phyloP scores from a whole-genome alignment of 2,113 vertebrate genomes.

The Eulacestoma nigropectus region DNA sequence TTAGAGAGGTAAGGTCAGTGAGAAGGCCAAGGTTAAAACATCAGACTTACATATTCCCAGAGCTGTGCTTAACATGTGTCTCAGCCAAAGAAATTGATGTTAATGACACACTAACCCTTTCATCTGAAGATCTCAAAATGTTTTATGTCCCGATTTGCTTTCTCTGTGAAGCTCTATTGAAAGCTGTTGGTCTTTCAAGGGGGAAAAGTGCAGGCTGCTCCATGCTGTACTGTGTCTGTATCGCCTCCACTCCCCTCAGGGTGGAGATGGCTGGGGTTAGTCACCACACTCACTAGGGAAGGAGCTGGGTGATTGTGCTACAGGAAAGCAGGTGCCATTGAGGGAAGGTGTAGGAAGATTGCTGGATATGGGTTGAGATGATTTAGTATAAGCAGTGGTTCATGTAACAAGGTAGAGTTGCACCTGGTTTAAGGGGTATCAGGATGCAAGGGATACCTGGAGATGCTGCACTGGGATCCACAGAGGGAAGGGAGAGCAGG shows the following conservation, averaged over 20 bases:
- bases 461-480: not conserved
- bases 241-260: not conserved
- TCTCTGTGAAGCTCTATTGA: not conserved
- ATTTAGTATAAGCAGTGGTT: not conserved
- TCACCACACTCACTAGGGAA: rapidly evolving
- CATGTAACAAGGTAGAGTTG: not conserved
- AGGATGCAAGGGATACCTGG: not conserved
- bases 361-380: not conserved
- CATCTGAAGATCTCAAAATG: not conserved
- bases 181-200: not conserved
- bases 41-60: not conserved
- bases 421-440: not conserved
- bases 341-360: not conserved
- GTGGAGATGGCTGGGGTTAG: not conserved
- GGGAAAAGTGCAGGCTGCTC: not conserved
- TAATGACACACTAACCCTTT: not conserved
- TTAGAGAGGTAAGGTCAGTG: not conserved
- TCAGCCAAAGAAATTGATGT: not conserved
- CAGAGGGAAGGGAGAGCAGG: not conserved
- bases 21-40: not conserved
- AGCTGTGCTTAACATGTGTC: not conserved
- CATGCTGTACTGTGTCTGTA: not conserved
- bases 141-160: not conserved
- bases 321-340: not conserved
- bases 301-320: not conserved